Base-by-base conservation (phyloP, 1,140 invertebrate genomes). In the silkworm (Bombyx mori) region DNA sequence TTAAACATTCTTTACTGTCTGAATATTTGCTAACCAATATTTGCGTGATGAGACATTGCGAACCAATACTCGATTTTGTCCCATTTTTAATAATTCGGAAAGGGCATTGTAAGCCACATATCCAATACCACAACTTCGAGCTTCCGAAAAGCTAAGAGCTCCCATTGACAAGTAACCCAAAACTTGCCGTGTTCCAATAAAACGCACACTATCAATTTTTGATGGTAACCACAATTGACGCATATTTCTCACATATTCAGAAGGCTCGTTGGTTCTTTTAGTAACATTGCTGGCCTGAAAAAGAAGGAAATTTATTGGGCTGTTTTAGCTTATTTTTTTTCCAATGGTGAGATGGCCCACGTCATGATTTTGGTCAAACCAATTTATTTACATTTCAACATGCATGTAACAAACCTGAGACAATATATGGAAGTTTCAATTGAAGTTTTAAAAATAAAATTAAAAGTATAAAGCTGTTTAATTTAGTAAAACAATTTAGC, bases 141-240 rank as follows among this genome's bases (percentile, higher is more conserved):
- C 91, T 72, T 92, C 89, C 1, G 90, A 90, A 63, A 93, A 93
- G 66, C 91, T 92, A 73, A 92, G 96, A 44, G 89, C 90, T 42
- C 93, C 94, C 61, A 91, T 82, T 46, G 85, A 89, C 8, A 96
- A 70, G 82, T 92, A 96, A 49, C 95, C 95, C 65, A 95, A 91
- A 3, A 93, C 87, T 77, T 93, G 88, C 66, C 94, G 89, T 12
- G 88, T 88, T 69, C 91, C 91, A 12, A 90, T 89, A 52, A 90
- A 68, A n/a, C 92, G 90, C 44, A 95, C 89, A 44, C 76, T 89
- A 44, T 79, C 73, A 7, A 77, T 80, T 58, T 77, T 83, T 49
- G 88, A 82, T 7, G 93, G 93, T 46, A 95, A 69, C 91, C 92
- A 95, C 3, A 95, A 73, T 48, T 91, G 81, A 60, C 89, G 86